Evolutionary conservation across 1,140 invertebrate species (phyloP), one percentile per base, ranked within the genome.

Genomic region (Drosophila ambigua): DNA sequence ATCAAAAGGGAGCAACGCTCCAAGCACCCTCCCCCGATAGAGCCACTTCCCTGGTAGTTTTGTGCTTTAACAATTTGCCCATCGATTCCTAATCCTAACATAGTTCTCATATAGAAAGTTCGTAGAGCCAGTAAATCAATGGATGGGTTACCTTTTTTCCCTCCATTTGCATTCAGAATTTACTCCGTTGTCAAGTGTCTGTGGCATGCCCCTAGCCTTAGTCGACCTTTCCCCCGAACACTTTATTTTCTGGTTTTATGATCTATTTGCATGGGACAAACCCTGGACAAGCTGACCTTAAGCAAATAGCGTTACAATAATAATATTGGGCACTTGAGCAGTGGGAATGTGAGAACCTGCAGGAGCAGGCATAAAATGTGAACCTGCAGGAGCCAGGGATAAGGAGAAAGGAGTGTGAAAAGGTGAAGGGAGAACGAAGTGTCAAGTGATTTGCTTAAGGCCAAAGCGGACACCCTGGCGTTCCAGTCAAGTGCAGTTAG

Each of bases 261-360:
- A 53, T 69, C 77, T 79, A 82, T 80, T 80, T 82, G 78, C 74
- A 82, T 77, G 61, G 48, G 43, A 44, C 77, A 58, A 58, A 48
- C 51, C 64, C 65, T 48, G 20, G 20, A 20, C 20, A 62, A 55
- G 62, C 69, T 68, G 68, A 73, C 73, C 79, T 82, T 77, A 77
- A 13, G 48, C 59, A 82, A 77, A 81, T 44, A 80, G 11, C 35
- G 1, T 4, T 4, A 15, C 16, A 63, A 57, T 79, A 63, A 57
- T 79, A 57, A 68, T 65, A 46, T 13, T 41, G 51, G 61, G 35
- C 68, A 62, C 57, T 52, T 46, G 68, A 79, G 45, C 53, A 52
- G 67, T 55, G 53, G 51, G 57, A 65, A 46, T 23, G 26, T 6
- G 26, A 28, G 26, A 28, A 28, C 35, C 35, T 39, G 11, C 4